phyloP scores from a whole-genome alignment of 2,888 invertebrate genomes.

The Phragmatobia fuliginosa region DNA sequence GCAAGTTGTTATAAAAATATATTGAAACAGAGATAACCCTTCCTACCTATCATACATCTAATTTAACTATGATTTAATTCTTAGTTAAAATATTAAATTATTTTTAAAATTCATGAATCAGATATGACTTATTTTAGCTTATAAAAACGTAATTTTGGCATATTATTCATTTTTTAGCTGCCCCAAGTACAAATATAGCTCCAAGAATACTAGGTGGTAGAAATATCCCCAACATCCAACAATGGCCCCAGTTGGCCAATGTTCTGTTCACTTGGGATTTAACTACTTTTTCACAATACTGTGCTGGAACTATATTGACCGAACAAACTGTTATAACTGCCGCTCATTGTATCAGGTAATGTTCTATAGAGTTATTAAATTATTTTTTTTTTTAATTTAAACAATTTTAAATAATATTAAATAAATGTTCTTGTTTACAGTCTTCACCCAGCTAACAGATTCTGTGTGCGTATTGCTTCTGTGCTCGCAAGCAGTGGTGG shows the following conservation, averaged over 20 bases:
- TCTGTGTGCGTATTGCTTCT: constrained; percentile 55
- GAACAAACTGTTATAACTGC: constrained; percentile 5
- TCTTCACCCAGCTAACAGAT: constrained; percentile 33
- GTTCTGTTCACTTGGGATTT: not conserved
- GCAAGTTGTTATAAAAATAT: too few species aligned
- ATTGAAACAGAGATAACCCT: too few species aligned
- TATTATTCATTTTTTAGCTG: not conserved
- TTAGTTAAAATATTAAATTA: too few species aligned
- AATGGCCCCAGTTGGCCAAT: constrained; percentile 10
- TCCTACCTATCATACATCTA: not conserved
- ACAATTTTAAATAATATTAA: not conserved
- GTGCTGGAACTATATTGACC: constrained; percentile 5
- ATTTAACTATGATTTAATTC: not conserved
- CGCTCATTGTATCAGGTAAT: constrained; percentile 10
- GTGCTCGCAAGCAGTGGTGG: constrained; percentile 61
- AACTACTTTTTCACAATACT: constrained; percentile 6
- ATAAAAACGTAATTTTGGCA: not conserved
- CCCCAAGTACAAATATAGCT: not conserved
- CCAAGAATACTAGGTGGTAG: not conserved
- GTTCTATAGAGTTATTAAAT: not conserved
- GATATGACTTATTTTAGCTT: too few species aligned
- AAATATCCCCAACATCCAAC: constrained; percentile 1
- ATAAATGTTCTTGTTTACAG: constrained; percentile 33
- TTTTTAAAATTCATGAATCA: too few species aligned
- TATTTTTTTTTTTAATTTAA: not conserved